These are phyloP conservation scores for Dicentrarchus labrax DNA, from an alignment of 2,113 vertebrate species.

Conservation along the genomic window DNA sequence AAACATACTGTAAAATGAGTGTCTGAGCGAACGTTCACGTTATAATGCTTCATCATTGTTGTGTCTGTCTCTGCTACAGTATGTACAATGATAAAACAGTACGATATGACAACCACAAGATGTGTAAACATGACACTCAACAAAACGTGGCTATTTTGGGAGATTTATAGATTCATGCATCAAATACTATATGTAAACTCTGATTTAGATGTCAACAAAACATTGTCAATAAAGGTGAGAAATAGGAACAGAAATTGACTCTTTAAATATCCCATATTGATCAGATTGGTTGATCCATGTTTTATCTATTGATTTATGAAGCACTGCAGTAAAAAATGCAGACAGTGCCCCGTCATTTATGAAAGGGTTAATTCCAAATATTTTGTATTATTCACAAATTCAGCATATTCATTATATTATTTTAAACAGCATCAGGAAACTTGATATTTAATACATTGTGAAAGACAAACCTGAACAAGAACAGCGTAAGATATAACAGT, in stretches of 20 bases:
- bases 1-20: not conserved
- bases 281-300: not conserved
- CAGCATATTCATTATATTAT: not conserved
- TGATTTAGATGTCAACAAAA: conserved; percentile 17
- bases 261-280: not conserved
- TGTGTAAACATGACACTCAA: conserved; percentile 28
- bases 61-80: conserved; percentile 11
- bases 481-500: conserved; percentile 14
- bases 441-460: conserved; percentile 20
- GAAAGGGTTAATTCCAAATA: not conserved
- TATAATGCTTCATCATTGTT: not conserved
- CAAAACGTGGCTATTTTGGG: conserved; percentile 1
- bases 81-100: not conserved
- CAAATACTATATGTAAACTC: conserved; percentile 36
- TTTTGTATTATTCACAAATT: not conserved
- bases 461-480: conserved; percentile 18
- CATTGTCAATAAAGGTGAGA: not conserved
- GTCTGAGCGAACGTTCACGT: conserved; percentile 6
- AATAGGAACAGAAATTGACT: not conserved
- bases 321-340: not conserved
- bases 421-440: conserved; percentile 28
- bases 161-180: conserved; percentile 56
- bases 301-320: conserved; percentile 4
- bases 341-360: not conserved
- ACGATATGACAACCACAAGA: conserved; percentile 30